Evolutionary conservation across 2,797 vertebrate species (phyloP), one percentile per base, ranked within the genome.

Genomic region (Cuniculus paca): DNA sequence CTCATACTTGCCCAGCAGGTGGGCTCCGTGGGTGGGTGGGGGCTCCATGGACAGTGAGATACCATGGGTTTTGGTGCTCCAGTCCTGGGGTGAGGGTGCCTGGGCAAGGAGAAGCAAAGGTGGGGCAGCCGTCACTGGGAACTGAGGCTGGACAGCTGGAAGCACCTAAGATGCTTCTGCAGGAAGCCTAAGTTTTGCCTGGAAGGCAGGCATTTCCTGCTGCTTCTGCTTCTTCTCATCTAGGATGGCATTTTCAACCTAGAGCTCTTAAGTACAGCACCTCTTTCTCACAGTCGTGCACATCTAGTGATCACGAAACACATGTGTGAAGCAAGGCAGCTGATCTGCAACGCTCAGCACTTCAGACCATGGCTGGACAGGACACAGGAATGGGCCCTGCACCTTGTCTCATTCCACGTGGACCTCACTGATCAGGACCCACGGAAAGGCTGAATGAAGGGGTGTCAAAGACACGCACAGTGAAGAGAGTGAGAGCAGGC

Each of bases 371-470:
- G 36, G 39, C 26, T 39, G 36, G 36, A 6, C 10, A 1, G 26
- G 20, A n/a, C 17, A 2, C 1, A 0, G 80, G 60, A 20, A 22
- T 24, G 16, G 28, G 75, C 9, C 10, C 24, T 19, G 34, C 56
- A 12, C n/a, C 52, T 90, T 0, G 2, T 54, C 45, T 68, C 75
- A 90, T 31, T 48, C 72, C 3, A 24, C 36, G 50, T 65, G 42
- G 50, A 54, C 14, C 17, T 48, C 5, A 28, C 34, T 3, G 19
- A 22, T 39, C 7, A 1, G 39, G 42, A 79, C 1, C 1, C 2
- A 5, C 0, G 0, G 31, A 79, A 20, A 14, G 22, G 17, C 1
- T 2, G 6, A 63, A 14, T 0, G 8, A 8, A 39, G 5, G 3
- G 26, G 24, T 12, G 9, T 12, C 13, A 74, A 80, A 91, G 70